Evolutionary conservation across 2,113 vertebrate genomes (phyloP).

Genomic region (Ptilorrhoa leucosticta): DNA sequence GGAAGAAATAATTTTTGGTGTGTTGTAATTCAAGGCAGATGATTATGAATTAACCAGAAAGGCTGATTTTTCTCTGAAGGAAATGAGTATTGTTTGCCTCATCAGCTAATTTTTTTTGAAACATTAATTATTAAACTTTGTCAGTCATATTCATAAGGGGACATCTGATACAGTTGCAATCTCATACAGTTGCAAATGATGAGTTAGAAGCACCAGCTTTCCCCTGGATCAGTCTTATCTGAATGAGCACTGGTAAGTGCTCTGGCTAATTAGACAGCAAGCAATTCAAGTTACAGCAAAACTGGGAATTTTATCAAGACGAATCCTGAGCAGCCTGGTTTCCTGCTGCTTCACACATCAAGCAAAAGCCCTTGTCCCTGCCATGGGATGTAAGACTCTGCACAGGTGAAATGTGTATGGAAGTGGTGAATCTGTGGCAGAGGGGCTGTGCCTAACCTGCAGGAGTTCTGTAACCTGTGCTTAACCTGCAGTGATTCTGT

Average conservation of each 20-base stretch:
- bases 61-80: conserved; percentile 6
- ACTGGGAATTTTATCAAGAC: neutral
- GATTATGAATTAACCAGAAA: neutral
- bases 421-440: neutral
- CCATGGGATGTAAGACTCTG: neutral
- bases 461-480: neutral
- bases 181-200: neutral
- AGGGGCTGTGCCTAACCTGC: neutral
- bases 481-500: neutral
- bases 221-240: neutral
- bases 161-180: neutral
- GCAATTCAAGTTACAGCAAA: neutral
- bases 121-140: conserved; percentile 18
- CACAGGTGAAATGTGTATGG: neutral
- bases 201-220: neutral
- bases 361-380: neutral
- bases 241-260: neutral
- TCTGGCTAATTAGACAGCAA: neutral
- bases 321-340: neutral
- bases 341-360: neutral
- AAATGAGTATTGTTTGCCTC: neutral
- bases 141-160: neutral
- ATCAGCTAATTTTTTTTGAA: neutral
- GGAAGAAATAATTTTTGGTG: neutral
- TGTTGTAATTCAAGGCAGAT: neutral